A percentile compares a stretch with the other conserved stretches of the same genome.
phyloP scores from a whole-genome alignment of 2,888 invertebrate species.

The Euproctis similis region DNA sequence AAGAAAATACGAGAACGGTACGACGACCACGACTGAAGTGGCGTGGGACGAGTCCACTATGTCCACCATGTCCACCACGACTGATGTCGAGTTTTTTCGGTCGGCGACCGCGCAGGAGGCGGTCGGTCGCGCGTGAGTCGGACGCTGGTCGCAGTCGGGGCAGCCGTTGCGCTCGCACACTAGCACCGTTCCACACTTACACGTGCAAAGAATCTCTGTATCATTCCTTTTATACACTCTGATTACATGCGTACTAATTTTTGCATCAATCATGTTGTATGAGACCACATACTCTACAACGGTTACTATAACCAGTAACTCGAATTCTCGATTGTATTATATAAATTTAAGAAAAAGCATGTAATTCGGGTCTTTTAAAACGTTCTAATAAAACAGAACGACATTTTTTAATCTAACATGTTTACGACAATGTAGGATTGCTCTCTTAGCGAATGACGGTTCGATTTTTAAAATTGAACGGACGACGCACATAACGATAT shows the following conservation, averaged over 20 bases:
- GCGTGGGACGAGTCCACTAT: slow-evolving; percentile 71
- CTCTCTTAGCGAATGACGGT: slow-evolving; percentile 43
- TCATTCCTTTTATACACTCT: slow-evolving; percentile 37
- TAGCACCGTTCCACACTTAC: slow-evolving; percentile 70
- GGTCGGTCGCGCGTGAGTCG: slow-evolving; percentile 70
- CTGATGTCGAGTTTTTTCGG: slow-evolving; percentile 74
- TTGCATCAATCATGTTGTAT: no score
- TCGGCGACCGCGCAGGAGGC: slow-evolving; percentile 74
- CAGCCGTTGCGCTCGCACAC: slow-evolving; percentile 70
- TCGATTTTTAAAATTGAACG: slow-evolving; percentile 26
- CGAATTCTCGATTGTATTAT: no score
- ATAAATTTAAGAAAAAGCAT: neutral
- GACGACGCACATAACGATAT: slow-evolving; percentile 25
- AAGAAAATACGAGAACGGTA: slow-evolving; percentile 65
- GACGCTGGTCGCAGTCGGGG: slow-evolving; percentile 62
- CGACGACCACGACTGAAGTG: slow-evolving; percentile 65
- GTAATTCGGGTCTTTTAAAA: neutral
- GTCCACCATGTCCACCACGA: slow-evolving; percentile 71
- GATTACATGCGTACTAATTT: no score
- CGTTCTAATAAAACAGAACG: neutral
- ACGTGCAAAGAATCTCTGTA: slow-evolving; percentile 56
- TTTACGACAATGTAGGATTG: slow-evolving; percentile 34
- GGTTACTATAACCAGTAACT: no score
- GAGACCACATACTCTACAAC: no score
- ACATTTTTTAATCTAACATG: neutral